Base-by-base conservation (phyloP, 92 coral and sea anemone species). In the Bergia puertoricense region DNA sequence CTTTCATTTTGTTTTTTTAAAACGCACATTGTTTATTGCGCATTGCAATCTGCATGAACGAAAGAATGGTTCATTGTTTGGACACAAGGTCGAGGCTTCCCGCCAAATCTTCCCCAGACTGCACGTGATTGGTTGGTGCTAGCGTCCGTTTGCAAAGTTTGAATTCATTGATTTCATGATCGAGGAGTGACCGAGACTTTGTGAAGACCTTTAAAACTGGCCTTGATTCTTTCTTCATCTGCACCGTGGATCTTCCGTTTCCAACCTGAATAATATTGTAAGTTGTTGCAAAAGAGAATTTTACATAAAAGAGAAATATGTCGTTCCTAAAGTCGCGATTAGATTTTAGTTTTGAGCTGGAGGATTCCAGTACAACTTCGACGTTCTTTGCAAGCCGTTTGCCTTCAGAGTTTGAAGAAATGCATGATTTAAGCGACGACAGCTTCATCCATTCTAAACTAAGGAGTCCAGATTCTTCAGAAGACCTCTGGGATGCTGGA, bases 401-500 rank as follows among this genome's bases (percentile, higher is more conserved):
- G 87, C 79, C 87, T 37, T 69, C 87, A 20, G 87, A 84, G 45
- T 71, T 89, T 57, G 94, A 92, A 75, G 94, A 92, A 81, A 81
- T 80, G 77, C 92, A 92, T 65, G 88, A 89, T 86, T 92, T 90
- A 62, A 86, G 89, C n/a, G 94, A 89, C 41, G 94, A 92, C 37
- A 86, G 81, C 85, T 92, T 92, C 57, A 73, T 89, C 38, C 90
- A 85, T 78, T 78, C 92, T 20, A 89, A 83, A 72, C 43, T 92
- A 38, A 86, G 76, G 66, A 56, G 90, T 48, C 93, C 91, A 20
- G 93, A 89, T 71, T 88, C 90, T 85, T 83, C 92, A 50, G 96
- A 95, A 78, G 96, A 95, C 48, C 74, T 94, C 38, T 93, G 96
- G 96, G 98, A 95, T 77, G 89, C 92, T 39, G 98, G 98, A 37